phyloP scores from a whole-genome alignment of 92 coral and sea anemone species.

The Porites divaricata region DNA sequence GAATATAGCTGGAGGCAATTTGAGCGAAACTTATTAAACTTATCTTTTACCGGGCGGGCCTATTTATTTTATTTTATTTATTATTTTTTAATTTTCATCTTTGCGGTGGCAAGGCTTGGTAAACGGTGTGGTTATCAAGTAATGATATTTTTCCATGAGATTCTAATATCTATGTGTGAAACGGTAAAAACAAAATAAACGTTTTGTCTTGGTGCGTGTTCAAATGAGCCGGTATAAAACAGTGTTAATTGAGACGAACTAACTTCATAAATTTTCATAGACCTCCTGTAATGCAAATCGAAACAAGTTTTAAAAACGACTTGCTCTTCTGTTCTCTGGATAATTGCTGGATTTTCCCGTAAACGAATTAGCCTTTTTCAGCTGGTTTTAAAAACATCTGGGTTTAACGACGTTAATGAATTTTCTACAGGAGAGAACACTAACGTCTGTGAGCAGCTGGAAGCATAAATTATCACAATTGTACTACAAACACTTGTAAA shows the following conservation, averaged over 20 bases:
- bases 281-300: not conserved
- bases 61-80: too few relatives aligned
- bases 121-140: too few relatives aligned
- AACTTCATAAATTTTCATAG: not conserved
- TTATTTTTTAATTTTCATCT: too few relatives aligned
- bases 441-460: slow-evolving; percentile 9
- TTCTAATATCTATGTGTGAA: too few relatives aligned
- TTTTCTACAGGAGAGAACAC: not conserved
- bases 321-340: not conserved
- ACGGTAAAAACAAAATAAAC: too few relatives aligned
- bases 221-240: too few relatives aligned
- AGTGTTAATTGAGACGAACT: not conserved
- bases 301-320: not conserved
- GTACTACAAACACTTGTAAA: not conserved
- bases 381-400: slow-evolving; percentile 24
- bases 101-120: too few relatives aligned
- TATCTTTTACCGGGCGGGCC: too few relatives aligned
- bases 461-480: slow-evolving; percentile 26
- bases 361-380: slow-evolving; percentile 11
- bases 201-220: not conserved
- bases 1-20: too few relatives aligned
- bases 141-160: too few relatives aligned
- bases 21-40: too few relatives aligned
- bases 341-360: not conserved
- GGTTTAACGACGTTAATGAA: slow-evolving; percentile 12